Percentiles rank a stretch among this genome's conserved stretches.
Conservation (phyloP, 2,797 vertebrate species). For the Decapterus maruadsi region DNA sequence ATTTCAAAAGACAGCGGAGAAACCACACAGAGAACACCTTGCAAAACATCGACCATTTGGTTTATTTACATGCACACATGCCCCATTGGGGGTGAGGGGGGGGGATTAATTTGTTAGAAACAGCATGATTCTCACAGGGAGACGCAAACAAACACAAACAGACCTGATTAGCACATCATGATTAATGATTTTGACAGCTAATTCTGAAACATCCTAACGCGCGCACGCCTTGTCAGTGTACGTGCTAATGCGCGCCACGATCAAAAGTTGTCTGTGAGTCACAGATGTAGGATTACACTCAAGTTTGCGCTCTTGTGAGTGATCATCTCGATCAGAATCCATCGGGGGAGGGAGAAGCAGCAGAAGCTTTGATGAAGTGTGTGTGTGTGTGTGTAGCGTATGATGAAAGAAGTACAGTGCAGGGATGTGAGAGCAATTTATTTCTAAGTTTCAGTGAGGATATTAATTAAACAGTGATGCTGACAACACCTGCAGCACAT, state of each 20-base stretch:
- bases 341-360: neutral
- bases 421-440: neutral
- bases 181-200: slow-evolving; percentile 66
- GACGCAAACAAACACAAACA: slow-evolving; percentile 67
- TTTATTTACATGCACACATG: slow-evolving; percentile 54
- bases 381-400: neutral
- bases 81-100: slow-evolving; percentile 1
- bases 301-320: neutral
- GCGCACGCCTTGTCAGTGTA: neutral
- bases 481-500: neutral
- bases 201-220: slow-evolving; percentile 38
- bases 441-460: neutral
- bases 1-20: slow-evolving; percentile 37
- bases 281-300: slow-evolving; percentile 6
- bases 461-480: neutral
- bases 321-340: slow-evolving; percentile 27
- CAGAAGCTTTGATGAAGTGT: slow-evolving; percentile 21
- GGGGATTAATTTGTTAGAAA: slow-evolving; percentile 72
- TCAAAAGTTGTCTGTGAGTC: slow-evolving; percentile 35
- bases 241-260: slow-evolving; percentile 21
- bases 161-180: slow-evolving; percentile 70
- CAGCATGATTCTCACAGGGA: slow-evolving; percentile 69
- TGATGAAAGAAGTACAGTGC: neutral
- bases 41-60: slow-evolving; percentile 48
- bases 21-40: slow-evolving; percentile 56